Conservation (phyloP, 2,113 vertebrate species). For the Neolamprologus variostigma region DNA sequence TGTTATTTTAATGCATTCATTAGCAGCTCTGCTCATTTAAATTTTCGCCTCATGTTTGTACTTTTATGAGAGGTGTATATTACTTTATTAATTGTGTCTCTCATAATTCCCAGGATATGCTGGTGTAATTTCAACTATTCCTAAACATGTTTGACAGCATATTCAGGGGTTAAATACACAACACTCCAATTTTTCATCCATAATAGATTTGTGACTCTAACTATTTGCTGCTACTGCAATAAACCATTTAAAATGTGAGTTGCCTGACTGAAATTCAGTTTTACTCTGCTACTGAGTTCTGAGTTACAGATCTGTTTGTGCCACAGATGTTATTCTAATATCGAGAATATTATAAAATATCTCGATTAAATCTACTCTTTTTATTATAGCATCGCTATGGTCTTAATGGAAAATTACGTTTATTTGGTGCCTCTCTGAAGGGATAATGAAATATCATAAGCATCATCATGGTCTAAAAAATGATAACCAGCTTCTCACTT, state of each 20-base stretch:
- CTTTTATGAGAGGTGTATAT: not conserved
- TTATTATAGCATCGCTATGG: not conserved
- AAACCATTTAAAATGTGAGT: not conserved
- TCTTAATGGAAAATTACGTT: not conserved
- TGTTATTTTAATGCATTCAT: not conserved
- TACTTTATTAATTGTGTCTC: not conserved
- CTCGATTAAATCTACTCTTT: not conserved
- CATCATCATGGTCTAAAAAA: not conserved
- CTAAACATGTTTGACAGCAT: not conserved
- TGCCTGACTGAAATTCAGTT: not conserved
- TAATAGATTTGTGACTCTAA: not conserved
- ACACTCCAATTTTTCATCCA: not conserved
- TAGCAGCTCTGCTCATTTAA: not conserved
- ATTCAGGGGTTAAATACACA: not conserved
- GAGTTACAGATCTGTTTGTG: not conserved
- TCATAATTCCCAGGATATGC: not conserved
- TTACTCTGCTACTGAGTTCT: not conserved
- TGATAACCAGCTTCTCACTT: not conserved
- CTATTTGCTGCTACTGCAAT: not conserved
- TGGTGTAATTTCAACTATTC: not conserved
- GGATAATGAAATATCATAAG: not conserved
- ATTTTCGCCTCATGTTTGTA: not conserved
- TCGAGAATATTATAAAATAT: not conserved
- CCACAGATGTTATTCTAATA: not conserved
- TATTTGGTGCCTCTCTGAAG: not conserved